phyloP scores from a whole-genome alignment of 1,140 invertebrate species.

The Papilio machaon region DNA sequence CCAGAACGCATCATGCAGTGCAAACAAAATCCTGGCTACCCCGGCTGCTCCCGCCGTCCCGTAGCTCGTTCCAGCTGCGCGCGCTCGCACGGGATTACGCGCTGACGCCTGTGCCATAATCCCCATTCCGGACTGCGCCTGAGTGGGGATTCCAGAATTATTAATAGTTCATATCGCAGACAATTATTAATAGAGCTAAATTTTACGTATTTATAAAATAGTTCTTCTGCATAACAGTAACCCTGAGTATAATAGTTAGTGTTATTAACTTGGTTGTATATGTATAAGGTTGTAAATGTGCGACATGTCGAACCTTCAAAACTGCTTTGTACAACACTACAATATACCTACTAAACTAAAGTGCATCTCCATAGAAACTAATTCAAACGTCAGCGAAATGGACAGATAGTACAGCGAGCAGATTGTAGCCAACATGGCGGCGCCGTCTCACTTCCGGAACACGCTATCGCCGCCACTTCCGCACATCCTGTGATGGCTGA shows the following conservation, averaged over 20 bases:
- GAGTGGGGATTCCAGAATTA: slow-evolving; percentile 43
- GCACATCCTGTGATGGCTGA: slow-evolving; percentile 6
- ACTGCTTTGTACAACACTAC: neutral
- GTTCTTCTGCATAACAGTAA: neutral
- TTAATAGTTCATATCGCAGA: slow-evolving; percentile 42
- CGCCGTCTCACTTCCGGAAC: slow-evolving; percentile 19
- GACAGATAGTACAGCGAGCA: slow-evolving; percentile 3
- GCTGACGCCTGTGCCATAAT: slow-evolving; percentile 43
- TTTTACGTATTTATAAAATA: neutral
- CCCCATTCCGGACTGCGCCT: slow-evolving; percentile 40
- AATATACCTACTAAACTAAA: neutral
- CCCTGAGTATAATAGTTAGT: too few species aligned
- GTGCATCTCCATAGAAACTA: neutral
- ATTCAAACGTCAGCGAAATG: slow-evolving; percentile 17
- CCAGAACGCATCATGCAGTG: slow-evolving; percentile 15
- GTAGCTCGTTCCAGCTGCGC: slow-evolving; percentile 25
- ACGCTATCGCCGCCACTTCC: slow-evolving; percentile 26
- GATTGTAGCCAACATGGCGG: slow-evolving; percentile 28
- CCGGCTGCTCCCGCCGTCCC: neutral
- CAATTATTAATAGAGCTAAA: neutral
- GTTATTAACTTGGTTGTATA: too few species aligned
- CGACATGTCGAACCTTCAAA: neutral
- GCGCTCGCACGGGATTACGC: slow-evolving; percentile 44
- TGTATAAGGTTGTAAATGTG: neutral
- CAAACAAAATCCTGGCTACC: slow-evolving; percentile 10